Evolutionary conservation across 2,797 vertebrate genomes (phyloP), one percentile per base, ranked within the genome.

Genomic region (Lindbergichthys nudifrons): DNA sequence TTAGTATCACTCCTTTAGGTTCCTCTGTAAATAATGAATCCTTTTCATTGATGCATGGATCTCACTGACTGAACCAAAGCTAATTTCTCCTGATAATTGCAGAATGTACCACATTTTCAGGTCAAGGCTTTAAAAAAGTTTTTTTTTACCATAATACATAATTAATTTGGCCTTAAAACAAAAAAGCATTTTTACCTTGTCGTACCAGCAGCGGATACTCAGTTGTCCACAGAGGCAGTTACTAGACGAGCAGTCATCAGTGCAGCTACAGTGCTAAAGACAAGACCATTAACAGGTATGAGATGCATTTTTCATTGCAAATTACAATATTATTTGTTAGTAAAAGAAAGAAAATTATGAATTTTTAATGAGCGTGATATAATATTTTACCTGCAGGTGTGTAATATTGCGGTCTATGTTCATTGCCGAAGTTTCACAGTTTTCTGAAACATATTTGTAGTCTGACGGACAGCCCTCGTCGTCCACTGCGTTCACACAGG

Each of bases 121-220:
- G 8, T 51, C 8, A 26, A 23, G 10, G 42, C 2, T 21, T 64
- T 46, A 4, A 0, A 10, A 26, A 21, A 23, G 16, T 6, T 14
- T 10, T 53, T 51, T 3, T n/a, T 18, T 26, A 26, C 26, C 65
- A 46, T 10, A 46, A 19, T 8, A 53, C 10, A 39, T 39, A 32
- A 1, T 46, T 16, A 4, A 21, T 16, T 23, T 26, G 59, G 16
- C 26, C 30, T 10, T 50, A 64, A 32, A 41, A 10, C 3, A 68
- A 16, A 11, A n/a, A n/a, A 18, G 57, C 79, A 2, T 15, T 10
- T 50, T 76, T 79, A 98, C 97, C 97, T 98, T 98, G 85, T 98
- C 96, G n/a, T 98, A 98, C 97, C 97, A 98, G 92, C 97, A 98
- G 75, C 97, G 96, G 80, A 98, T 97, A 86, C 97, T 98, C 65